Evolutionary conservation across 1,140 invertebrate genomes (phyloP).

Genomic region (Drosophila biarmipes): DNA sequence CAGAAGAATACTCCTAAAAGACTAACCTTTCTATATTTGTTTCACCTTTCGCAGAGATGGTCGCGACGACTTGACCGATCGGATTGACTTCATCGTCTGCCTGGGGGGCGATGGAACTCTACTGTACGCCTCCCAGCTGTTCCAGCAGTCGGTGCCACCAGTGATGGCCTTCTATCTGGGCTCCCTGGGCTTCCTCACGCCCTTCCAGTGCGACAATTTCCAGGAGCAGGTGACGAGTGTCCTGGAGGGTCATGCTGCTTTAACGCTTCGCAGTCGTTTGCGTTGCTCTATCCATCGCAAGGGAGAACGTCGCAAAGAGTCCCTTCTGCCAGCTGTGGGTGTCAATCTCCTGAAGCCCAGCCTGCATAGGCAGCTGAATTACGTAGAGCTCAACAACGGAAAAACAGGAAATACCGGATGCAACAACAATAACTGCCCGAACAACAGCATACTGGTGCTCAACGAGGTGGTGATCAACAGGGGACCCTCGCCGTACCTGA

Average conservation of each 20-base stretch:
- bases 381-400: slow-evolving; percentile 36
- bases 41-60: slow-evolving; percentile 87
- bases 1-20: background rate
- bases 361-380: slow-evolving; percentile 37
- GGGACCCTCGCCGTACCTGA: slow-evolving; percentile 96
- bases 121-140: slow-evolving; percentile 96
- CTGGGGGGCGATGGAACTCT: slow-evolving; percentile 98
- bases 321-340: slow-evolving; percentile 37
- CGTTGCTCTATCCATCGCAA: slow-evolving; percentile 94
- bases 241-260: slow-evolving; percentile 94
- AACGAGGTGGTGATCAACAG: slow-evolving; percentile 98
- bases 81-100: slow-evolving; percentile 98
- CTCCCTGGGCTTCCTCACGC: slow-evolving; percentile 97
- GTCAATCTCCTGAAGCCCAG: slow-evolving; percentile 39
- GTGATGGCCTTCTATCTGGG: slow-evolving; percentile 99
- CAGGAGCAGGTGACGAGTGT: slow-evolving; percentile 97
- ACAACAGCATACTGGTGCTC: slow-evolving; percentile 87
- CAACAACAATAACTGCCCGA: slow-evolving; percentile 38
- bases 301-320: slow-evolving; percentile 76
- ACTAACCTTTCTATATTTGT: background rate
- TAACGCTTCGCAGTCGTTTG: slow-evolving; percentile 94
- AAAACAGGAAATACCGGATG: slow-evolving; percentile 2
- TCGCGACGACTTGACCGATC: slow-evolving; percentile 94
- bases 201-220: slow-evolving; percentile 97
- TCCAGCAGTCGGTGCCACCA: slow-evolving; percentile 98